Base-by-base conservation (phyloP, 2,797 vertebrate genomes). In the Tamandua tetradactyla region DNA sequence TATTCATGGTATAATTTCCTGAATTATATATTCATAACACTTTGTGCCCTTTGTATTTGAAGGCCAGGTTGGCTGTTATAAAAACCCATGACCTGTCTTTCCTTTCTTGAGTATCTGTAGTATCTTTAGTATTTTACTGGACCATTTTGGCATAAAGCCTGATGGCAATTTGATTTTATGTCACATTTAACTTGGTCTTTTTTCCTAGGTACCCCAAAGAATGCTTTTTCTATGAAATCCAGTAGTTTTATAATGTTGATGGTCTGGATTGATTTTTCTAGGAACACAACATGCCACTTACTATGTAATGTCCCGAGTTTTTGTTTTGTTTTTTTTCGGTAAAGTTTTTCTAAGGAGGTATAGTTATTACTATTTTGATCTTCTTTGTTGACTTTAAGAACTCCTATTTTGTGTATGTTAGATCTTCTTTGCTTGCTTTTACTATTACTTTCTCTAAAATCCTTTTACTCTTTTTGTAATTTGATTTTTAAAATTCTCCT, bases 101-200 rank as follows among this genome's bases (percentile, higher is more conserved):
- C 49, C 95, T 87, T 89, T 76, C 32, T 81, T 40, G 44, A 40
- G 2, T 86, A 18, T 80, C 86, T 83, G 62, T 76, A 87, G 23
- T 74, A 78, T 91, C n/a, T n/a, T n/a, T n/a, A n/a, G n/a, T n/a
- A n/a, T n/a, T 95, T 95, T 71, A 85, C 30, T 72, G 2, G 80
- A 12, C 79, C 74, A 52, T 66, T 94, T 94, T 92, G 44, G 55
- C 32, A 35, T 52, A 30, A 88, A 89, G 35, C 62, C 44, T 62
- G n/a, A 25, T 35, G 42, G 64, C 8, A 35, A 30, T 78, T 66
- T 91, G 35, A 69, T 52, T 80, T 74, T 88, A 18, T 76, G 20
- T 68, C 30, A 32, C 4, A 3, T 92, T 88, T 88, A 55, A 52
- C 71, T n/a, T 80, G 64, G 9, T 80, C 5, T 57, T 12, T 55